Conservation (phyloP, 2,888 invertebrate genomes). For the Nephrotoma guestfalica region DNA sequence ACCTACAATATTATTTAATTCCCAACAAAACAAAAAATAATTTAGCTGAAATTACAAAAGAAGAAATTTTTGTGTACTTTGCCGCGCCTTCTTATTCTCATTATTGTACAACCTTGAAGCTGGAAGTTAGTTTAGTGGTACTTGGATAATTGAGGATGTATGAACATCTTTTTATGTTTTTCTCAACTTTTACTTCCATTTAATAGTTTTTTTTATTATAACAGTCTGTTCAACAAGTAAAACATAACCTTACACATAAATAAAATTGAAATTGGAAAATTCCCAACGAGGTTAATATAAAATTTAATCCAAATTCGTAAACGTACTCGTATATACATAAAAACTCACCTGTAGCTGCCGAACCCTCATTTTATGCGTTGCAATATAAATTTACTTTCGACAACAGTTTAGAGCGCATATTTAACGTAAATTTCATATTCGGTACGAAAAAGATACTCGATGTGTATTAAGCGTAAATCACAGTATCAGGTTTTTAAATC, state of each 20-base stretch:
- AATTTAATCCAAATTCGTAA: not conserved
- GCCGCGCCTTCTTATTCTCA: not conserved
- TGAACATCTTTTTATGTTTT: not conserved
- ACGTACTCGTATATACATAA: not conserved
- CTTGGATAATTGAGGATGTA: not conserved
- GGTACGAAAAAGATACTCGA: not conserved
- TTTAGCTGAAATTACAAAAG: not conserved
- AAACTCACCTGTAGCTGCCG: not conserved
- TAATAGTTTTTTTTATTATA: not conserved
- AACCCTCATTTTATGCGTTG: not conserved
- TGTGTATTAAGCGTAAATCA: not conserved
- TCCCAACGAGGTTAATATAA: not conserved
- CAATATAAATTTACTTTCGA: not conserved
- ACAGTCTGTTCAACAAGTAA: not conserved
- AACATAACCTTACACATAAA: not conserved
- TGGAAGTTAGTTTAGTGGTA: not conserved
- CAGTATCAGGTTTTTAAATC: not conserved
- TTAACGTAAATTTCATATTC: not conserved
- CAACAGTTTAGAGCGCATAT: not conserved
- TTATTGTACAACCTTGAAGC: not conserved
- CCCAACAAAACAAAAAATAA: not conserved
- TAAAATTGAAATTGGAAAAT: not conserved
- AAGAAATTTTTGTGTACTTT: not conserved
- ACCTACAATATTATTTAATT: not conserved
- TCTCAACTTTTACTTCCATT: not conserved